These are phyloP conservation scores for Drosophila athabasca DNA, from an alignment of 1,140 invertebrate species.

Conservation along the genomic window DNA sequence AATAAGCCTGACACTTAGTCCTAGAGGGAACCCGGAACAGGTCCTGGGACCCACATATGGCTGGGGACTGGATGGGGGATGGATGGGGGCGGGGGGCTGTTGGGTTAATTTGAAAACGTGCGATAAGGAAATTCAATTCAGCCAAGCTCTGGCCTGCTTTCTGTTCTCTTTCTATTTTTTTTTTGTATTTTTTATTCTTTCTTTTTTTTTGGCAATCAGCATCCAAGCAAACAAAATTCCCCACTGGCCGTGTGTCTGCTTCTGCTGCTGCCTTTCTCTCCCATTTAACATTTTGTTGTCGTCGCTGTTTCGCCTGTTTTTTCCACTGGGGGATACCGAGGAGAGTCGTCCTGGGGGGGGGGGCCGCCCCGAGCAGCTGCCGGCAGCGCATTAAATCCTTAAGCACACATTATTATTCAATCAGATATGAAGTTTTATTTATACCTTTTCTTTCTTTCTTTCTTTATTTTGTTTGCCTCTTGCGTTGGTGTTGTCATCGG, in stretches of 20 bases:
- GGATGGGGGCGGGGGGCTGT: constrained; percentile 27
- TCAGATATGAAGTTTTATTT: constrained; percentile 75
- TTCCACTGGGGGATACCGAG: constrained; percentile 31
- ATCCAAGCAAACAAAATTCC: constrained; percentile 63
- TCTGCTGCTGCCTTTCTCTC: constrained; percentile 14
- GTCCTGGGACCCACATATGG: background rate
- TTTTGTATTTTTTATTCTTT: constrained; percentile 24
- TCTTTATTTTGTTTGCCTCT: background rate
- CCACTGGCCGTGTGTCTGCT: constrained; percentile 33
- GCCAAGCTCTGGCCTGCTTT: constrained; percentile 1
- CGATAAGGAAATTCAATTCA: constrained; percentile 72
- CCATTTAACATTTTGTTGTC: constrained; percentile 55
- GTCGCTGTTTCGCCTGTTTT: constrained; percentile 1
- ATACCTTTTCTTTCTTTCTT: constrained; percentile 34
- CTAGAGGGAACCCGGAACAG: no score
- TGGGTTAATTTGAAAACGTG: constrained; percentile 74
- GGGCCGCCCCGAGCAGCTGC: constrained; percentile 42
- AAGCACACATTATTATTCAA: constrained; percentile 82
- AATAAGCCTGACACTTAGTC: constrained; percentile 14
- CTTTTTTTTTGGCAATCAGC: constrained; percentile 71
- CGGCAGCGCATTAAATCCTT: constrained; percentile 73
- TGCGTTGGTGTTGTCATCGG: constrained; percentile 4
- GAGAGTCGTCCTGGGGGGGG: constrained; percentile 23
- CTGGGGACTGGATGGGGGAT: background rate
- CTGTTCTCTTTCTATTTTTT: constrained; percentile 4